A percentile compares a stretch with the other conserved stretches of the same genome.
These are phyloP conservation scores for Trilocha varians DNA, from an alignment of 2,888 invertebrate species.

Conservation along the genomic window DNA sequence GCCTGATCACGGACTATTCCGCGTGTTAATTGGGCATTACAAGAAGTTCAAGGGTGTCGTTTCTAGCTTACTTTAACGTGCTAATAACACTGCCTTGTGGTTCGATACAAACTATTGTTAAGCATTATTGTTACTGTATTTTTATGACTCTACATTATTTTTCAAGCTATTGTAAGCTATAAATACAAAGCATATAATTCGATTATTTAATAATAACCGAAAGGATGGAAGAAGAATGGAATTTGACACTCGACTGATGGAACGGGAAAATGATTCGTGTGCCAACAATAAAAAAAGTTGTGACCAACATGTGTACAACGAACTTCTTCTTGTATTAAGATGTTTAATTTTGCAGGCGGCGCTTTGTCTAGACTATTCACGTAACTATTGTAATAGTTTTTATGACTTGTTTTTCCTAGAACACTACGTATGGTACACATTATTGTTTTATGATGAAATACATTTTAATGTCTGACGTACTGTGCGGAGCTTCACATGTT, in stretches of 20 bases:
- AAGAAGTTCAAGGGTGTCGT: conserved; percentile 23
- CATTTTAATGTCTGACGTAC: background rate
- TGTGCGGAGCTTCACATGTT: no score
- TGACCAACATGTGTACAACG: conserved; percentile 26
- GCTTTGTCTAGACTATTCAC: conserved; percentile 16
- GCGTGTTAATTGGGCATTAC: conserved; percentile 32
- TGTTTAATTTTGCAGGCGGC: conserved; percentile 10
- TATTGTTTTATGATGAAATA: background rate
- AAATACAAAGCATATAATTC: no score
- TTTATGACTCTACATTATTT: no score
- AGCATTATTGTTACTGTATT: background rate
- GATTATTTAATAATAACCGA: background rate
- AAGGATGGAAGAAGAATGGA: conserved; percentile 10
- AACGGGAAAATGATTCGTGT: conserved; percentile 25
- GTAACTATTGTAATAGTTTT: conserved; percentile 14
- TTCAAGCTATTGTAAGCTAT: no score
- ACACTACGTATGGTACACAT: background rate
- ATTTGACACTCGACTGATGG: conserved; percentile 18
- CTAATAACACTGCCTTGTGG: background rate
- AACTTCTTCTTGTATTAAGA: conserved; percentile 21
- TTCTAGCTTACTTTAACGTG: conserved; percentile 16
- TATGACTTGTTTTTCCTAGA: conserved; percentile 2
- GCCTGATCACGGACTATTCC: conserved; percentile 19
- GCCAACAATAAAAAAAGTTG: conserved; percentile 37
- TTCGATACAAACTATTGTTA: conserved; percentile 1